These are phyloP conservation scores for Acrocephalus arundinaceus DNA, from an alignment of 2,113 vertebrate species.

Conservation along the genomic window DNA sequence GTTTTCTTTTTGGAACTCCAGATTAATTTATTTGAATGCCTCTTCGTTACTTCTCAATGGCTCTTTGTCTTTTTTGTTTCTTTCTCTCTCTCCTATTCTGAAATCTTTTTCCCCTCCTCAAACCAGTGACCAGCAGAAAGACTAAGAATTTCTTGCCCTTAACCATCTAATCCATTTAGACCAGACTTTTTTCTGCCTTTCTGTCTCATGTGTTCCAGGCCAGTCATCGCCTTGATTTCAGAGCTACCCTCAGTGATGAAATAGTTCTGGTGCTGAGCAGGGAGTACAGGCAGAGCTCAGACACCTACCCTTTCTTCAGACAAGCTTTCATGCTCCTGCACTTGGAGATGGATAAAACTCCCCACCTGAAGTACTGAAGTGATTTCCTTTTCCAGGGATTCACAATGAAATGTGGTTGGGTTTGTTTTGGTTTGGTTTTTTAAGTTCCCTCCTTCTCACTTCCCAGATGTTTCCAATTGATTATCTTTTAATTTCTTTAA, in stretches of 20 bases:
- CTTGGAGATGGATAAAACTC: background rate
- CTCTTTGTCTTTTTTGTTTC: background rate
- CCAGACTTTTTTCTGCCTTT: background rate
- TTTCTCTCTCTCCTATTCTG: background rate
- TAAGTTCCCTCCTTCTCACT: background rate
- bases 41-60: background rate
- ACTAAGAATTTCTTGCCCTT: background rate
- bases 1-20: background rate
- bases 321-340: background rate
- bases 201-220: background rate
- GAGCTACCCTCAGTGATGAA: background rate
- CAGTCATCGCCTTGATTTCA: background rate
- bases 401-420: background rate
- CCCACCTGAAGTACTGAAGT: background rate
- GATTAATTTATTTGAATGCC: background rate
- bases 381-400: background rate
- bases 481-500: background rate
- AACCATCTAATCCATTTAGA: background rate
- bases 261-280: background rate
- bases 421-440: background rate
- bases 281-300: background rate
- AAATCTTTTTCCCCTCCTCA: background rate
- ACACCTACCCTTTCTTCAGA: background rate
- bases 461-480: background rate
- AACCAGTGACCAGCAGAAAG: background rate